Percentiles rank a stretch among this genome's conserved stretches.
Conservation (phyloP, 2,888 invertebrate species). For the Chalcosyrphus nemorum region DNA sequence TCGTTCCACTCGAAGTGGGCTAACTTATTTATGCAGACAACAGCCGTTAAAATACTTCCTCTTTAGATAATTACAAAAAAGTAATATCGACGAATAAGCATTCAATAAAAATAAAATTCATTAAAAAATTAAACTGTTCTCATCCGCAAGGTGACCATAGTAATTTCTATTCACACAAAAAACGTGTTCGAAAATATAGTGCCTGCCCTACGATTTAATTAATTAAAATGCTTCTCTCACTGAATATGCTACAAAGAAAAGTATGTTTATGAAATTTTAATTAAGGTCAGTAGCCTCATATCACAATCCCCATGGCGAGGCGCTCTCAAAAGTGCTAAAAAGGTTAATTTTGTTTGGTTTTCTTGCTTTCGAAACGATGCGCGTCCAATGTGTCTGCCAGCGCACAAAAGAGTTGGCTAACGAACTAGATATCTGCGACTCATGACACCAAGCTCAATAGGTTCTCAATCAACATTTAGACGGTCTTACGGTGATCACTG, state of each 20-base stretch:
- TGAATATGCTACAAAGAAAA: slow-evolving; percentile 16
- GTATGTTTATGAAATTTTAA: slow-evolving; percentile 48
- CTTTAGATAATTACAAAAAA: slow-evolving; percentile 12
- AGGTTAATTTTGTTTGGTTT: slow-evolving; percentile 16
- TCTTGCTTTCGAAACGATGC: slow-evolving; percentile 20
- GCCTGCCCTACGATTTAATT: slow-evolving; percentile 38
- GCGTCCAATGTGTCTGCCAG: background rate
- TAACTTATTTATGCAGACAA: background rate
- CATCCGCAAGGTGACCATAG: slow-evolving; percentile 42
- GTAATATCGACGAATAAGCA: slow-evolving; percentile 8
- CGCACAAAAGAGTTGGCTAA: slow-evolving; percentile 36
- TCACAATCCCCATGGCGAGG: background rate
- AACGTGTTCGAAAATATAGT: slow-evolving; percentile 11
- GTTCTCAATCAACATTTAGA: background rate
- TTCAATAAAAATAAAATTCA: slow-evolving; percentile 17
- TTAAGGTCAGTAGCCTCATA: slow-evolving; percentile 57
- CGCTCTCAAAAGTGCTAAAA: slow-evolving; percentile 15
- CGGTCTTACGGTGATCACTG: background rate
- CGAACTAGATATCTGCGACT: slow-evolving; percentile 8
- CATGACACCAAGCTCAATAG: background rate
- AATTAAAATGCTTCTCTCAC: slow-evolving; percentile 35
- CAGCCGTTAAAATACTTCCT: slow-evolving; percentile 11
- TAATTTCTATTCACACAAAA: slow-evolving; percentile 23
- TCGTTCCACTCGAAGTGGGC: background rate
- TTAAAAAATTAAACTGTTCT: slow-evolving; percentile 16